These are phyloP conservation scores for Leucopsar rothschildi DNA, from an alignment of 2,113 vertebrate species.

Conservation along the genomic window DNA sequence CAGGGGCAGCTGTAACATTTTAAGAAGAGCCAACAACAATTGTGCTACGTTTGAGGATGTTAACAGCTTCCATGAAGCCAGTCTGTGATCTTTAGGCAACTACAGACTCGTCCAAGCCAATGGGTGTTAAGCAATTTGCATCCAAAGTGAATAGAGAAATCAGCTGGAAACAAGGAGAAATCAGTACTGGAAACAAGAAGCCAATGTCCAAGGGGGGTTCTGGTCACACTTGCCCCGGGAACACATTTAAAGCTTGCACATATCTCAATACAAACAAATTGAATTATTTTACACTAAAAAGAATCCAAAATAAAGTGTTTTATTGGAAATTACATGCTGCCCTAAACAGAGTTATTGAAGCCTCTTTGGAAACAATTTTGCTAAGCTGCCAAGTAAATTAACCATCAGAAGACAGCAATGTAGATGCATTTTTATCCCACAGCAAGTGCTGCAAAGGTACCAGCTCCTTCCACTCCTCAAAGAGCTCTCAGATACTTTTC, in stretches of 20 bases:
- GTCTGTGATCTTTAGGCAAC: background rate
- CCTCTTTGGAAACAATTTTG: background rate
- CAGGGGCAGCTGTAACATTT: background rate
- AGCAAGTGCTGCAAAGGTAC: background rate
- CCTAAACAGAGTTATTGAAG: background rate
- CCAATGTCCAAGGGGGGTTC: background rate
- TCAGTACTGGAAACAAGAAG: background rate
- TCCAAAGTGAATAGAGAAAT: background rate
- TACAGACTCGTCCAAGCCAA: background rate
- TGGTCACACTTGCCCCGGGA: background rate
- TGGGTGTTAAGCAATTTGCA: background rate
- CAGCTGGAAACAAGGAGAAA: background rate
- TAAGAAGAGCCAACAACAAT: background rate
- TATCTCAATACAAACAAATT: background rate
- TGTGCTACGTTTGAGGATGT: background rate
- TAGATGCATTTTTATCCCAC: background rate
- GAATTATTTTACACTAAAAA: background rate
- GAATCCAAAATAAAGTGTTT: background rate
- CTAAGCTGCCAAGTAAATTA: background rate
- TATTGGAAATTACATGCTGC: background rate
- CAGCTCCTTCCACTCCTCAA: background rate
- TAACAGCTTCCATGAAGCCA: background rate
- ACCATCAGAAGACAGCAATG: background rate
- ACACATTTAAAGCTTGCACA: background rate
- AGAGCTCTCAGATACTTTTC: background rate